Evolutionary conservation across 2,888 invertebrate genomes (phyloP).

Genomic region (Clusia tigrina): DNA sequence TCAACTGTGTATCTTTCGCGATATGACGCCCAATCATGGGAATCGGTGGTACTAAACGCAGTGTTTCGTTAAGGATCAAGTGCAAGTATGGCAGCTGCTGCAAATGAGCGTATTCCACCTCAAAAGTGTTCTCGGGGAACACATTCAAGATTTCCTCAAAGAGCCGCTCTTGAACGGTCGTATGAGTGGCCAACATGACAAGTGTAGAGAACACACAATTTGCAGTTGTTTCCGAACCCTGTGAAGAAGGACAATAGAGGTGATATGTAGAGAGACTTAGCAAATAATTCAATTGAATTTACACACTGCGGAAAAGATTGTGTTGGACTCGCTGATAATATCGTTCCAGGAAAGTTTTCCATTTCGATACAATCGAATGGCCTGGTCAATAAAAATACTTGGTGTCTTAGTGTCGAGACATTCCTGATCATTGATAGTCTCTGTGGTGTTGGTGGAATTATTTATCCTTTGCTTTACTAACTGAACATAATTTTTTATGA

Average conservation of each 20-base stretch:
- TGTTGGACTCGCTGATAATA: conserved; percentile 41
- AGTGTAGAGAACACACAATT: conserved; percentile 33
- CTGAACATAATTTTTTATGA: no score
- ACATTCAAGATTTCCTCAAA: conserved; percentile 35
- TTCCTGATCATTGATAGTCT: not conserved
- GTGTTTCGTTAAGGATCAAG: conserved; percentile 44
- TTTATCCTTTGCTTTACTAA: not conserved
- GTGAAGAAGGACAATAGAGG: no score
- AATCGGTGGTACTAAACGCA: conserved; percentile 41
- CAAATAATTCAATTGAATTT: conserved; percentile 13
- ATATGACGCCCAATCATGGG: conserved; percentile 42
- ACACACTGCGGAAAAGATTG: conserved; percentile 38
- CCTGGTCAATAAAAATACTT: conserved; percentile 43
- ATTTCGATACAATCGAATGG: conserved; percentile 36
- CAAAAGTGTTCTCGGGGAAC: conserved; percentile 30
- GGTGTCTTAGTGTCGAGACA: conserved; percentile 31
- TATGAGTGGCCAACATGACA: conserved; percentile 41
- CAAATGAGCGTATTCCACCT: conserved; percentile 36
- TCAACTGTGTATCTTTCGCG: conserved; percentile 30
- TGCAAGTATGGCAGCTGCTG: conserved; percentile 44
- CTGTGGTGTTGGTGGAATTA: not conserved
- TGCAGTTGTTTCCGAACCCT: conserved; percentile 43
- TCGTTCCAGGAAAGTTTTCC: conserved; percentile 36
- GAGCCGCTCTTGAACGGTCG: conserved; percentile 36
- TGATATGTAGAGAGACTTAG: conserved; percentile 16